Evolutionary conservation across 2,888 invertebrate genomes (phyloP).

Genomic region (Ennomos quercinarius): DNA sequence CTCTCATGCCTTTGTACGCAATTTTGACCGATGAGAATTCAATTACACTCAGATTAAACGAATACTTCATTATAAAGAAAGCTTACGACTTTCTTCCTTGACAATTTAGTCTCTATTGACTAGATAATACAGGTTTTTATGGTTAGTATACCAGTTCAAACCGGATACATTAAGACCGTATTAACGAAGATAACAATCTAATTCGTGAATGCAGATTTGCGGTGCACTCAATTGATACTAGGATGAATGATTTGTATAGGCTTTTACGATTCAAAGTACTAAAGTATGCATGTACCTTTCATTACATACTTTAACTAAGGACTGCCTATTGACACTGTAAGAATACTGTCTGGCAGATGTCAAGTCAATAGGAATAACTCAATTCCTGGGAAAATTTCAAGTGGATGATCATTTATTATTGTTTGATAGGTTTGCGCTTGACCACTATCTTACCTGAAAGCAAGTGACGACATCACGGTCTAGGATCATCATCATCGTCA

Average conservation of each 20-base stretch:
- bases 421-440: too few relatives aligned
- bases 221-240: conserved; percentile 57
- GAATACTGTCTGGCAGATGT: conserved; percentile 26
- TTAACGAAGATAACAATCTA: conserved; percentile 76
- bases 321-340: conserved; percentile 11
- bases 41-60: conserved; percentile 32
- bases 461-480: too few relatives aligned
- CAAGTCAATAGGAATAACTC: conserved; percentile 26
- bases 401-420: background rate
- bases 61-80: conserved; percentile 43
- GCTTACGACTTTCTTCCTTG: conserved; percentile 52
- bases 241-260: conserved; percentile 28
- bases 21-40: conserved; percentile 27
- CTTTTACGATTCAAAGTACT: conserved; percentile 27
- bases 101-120: conserved; percentile 30
- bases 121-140: conserved; percentile 30
- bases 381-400: conserved; percentile 23
- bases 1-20: conserved; percentile 19
- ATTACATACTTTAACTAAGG: conserved; percentile 1
- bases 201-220: conserved; percentile 71
- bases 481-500: too few relatives aligned
- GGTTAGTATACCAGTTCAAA: conserved; percentile 17
- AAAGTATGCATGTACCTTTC: conserved; percentile 6
- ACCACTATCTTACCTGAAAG: too few relatives aligned
- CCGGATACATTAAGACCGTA: conserved; percentile 55